Evolutionary conservation across 2,113 vertebrate genomes (phyloP).

Genomic region (Chascanopsetta lugubris): DNA sequence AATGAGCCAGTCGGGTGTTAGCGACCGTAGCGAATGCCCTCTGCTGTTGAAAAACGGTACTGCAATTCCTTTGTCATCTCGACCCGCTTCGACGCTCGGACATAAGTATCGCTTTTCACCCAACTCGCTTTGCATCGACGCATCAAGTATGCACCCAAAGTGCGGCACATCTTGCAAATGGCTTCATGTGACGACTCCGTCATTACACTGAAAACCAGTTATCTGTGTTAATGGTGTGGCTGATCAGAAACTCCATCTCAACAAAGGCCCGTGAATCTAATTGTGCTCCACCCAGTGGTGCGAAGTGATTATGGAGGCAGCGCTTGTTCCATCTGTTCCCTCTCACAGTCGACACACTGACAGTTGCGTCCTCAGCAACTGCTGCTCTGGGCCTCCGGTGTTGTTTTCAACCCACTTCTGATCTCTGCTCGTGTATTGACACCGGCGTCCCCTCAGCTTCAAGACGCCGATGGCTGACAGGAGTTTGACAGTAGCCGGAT

Average conservation of each 20-base stretch:
- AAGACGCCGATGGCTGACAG: conserved; percentile 52
- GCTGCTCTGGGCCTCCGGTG: conserved; percentile 31
- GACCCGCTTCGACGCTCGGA: too few relatives aligned
- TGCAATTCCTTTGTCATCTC: too few relatives aligned
- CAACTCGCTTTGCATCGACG: too few relatives aligned
- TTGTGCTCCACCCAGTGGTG: not conserved
- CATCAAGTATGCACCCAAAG: not conserved
- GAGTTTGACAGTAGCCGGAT: conserved; percentile 21
- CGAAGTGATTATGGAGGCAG: not conserved
- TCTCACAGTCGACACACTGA: conserved; percentile 20
- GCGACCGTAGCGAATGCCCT: too few relatives aligned
- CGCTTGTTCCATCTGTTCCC: conserved; percentile 20
- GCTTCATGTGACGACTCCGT: too few relatives aligned
- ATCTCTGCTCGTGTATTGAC: conserved; percentile 32
- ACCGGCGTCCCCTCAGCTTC: conserved; percentile 46
- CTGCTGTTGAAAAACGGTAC: too few relatives aligned
- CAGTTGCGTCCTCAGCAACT: conserved; percentile 40
- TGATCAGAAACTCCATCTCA: not conserved
- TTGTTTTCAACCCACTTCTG: conserved; percentile 40
- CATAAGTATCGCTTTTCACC: too few relatives aligned
- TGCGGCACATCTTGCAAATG: too few relatives aligned
- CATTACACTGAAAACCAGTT: not conserved
- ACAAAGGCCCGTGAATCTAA: not conserved
- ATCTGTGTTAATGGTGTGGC: not conserved
- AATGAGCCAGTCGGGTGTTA: too few relatives aligned